Conservation (phyloP, 2,797 vertebrate genomes). For the Tragelaphus eurycerus region DNA sequence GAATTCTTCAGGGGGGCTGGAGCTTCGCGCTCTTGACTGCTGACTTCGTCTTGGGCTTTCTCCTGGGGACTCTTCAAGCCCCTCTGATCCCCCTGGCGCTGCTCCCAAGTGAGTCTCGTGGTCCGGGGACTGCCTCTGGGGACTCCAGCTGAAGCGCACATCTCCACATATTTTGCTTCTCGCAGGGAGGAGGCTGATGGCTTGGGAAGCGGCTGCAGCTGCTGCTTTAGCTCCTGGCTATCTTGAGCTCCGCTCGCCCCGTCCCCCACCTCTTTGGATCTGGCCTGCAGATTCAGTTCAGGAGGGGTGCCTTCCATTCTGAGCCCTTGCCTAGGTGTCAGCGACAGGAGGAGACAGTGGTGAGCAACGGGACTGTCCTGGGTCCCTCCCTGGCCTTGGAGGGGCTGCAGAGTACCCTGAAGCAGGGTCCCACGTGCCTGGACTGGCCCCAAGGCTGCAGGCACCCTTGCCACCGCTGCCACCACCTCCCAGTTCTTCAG, state of each 20-base stretch:
- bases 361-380: not conserved
- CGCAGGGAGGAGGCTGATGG: constrained; percentile 44
- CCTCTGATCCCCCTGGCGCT: constrained; percentile 79
- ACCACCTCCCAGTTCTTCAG: constrained; percentile 58
- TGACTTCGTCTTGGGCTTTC: constrained; percentile 64
- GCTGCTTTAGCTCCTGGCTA: constrained; percentile 34
- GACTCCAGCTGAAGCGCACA: constrained; percentile 79
- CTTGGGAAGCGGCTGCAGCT: constrained; percentile 57
- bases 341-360: constrained; percentile 62
- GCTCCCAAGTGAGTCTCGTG: constrained; percentile 83
- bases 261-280: not conserved
- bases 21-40: not conserved
- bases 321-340: constrained; percentile 63
- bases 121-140: constrained; percentile 79
- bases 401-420: constrained; percentile 36
- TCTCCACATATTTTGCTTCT: constrained; percentile 87
- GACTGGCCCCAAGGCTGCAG: constrained; percentile 3
- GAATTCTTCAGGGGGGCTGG: not conserved
- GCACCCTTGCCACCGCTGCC: not conserved
- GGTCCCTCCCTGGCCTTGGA: not conserved
- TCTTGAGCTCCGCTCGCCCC: not conserved
- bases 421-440: constrained; percentile 44
- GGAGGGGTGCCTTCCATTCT: constrained; percentile 74
- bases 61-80: constrained; percentile 76
- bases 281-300: not conserved